Conservation (phyloP, 2,888 invertebrate genomes). For the Agrotis ipsilon region DNA sequence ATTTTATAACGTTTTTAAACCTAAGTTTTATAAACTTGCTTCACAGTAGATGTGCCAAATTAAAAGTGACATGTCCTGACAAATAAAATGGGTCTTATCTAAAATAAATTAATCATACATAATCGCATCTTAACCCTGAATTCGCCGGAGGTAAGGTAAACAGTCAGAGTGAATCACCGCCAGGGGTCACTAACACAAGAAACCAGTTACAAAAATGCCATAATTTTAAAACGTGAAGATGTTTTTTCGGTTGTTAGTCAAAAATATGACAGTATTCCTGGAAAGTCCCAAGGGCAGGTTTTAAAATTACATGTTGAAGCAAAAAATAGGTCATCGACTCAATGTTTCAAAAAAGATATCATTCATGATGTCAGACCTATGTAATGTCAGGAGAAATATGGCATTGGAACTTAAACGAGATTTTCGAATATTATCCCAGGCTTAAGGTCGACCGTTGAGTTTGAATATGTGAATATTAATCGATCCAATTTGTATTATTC, state of each 20-base stretch:
- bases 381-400: constrained; percentile 18
- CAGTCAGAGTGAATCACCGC: constrained; percentile 77
- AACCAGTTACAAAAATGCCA: constrained; percentile 82
- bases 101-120: constrained; percentile 68
- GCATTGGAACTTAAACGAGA: constrained; percentile 33
- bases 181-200: constrained; percentile 80
- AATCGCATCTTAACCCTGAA: constrained; percentile 56
- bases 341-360: constrained; percentile 42
- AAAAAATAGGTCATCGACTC: constrained; percentile 57
- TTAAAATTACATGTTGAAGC: constrained; percentile 42
- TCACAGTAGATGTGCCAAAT: constrained; percentile 43
- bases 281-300: constrained; percentile 63
- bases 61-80: constrained; percentile 50
- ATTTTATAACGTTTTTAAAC: constrained; percentile 5
- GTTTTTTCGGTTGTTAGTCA: constrained; percentile 68
- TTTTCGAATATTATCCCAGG: constrained; percentile 41
- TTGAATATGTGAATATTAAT: constrained; percentile 49
- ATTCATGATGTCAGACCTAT: constrained; percentile 46
- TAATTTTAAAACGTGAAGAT: constrained; percentile 72
- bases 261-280: constrained; percentile 75
- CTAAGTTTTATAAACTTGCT: constrained; percentile 50
- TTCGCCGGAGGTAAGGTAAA: constrained; percentile 75
- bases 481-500: constrained; percentile 48
- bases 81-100: constrained; percentile 61
- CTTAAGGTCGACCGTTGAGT: constrained; percentile 43